A percentile compares a stretch with the other conserved stretches of the same genome.
phyloP scores from a whole-genome alignment of 2,888 invertebrate genomes.

The Spodoptera littoralis region DNA sequence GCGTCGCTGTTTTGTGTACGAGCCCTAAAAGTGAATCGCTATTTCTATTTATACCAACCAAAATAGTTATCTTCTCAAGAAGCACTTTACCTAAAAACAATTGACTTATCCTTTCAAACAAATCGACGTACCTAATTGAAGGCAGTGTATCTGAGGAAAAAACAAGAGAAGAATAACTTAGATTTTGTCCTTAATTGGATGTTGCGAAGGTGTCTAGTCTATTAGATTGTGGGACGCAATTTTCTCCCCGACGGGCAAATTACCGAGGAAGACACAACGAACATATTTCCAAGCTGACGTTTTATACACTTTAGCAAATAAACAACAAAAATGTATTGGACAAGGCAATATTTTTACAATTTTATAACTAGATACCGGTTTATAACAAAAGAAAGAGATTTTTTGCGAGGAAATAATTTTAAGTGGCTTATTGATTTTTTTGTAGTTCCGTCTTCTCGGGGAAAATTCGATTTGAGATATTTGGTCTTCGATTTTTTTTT shows the following conservation, averaged over 20 bases:
- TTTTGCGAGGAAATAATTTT: slow-evolving; percentile 14
- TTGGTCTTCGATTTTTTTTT: too few species aligned
- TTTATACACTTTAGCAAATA: slow-evolving; percentile 55
- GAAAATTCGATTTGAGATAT: too few species aligned
- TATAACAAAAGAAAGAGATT: neutral
- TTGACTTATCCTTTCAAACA: too few species aligned
- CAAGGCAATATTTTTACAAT: slow-evolving; percentile 27
- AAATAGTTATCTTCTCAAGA: too few species aligned
- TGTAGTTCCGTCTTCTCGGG: too few species aligned
- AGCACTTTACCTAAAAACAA: too few species aligned
- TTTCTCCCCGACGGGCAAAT: slow-evolving; percentile 65
- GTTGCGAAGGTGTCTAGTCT: slow-evolving; percentile 66
- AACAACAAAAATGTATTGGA: slow-evolving; percentile 54
- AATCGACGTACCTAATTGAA: slow-evolving; percentile 13
- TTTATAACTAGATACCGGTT: slow-evolving; percentile 14
- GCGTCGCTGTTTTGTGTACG: too few species aligned
- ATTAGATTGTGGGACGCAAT: slow-evolving; percentile 71
- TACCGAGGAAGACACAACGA: slow-evolving; percentile 57
- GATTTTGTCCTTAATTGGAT: slow-evolving; percentile 71
- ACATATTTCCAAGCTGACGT: slow-evolving; percentile 59
- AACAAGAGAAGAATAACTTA: slow-evolving; percentile 64
- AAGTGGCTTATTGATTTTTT: too few species aligned
- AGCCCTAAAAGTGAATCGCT: too few species aligned
- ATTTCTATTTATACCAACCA: too few species aligned
- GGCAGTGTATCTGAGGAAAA: slow-evolving; percentile 40